Conservation (phyloP, 2,888 invertebrate species). For the Erannis defoliaria region DNA sequence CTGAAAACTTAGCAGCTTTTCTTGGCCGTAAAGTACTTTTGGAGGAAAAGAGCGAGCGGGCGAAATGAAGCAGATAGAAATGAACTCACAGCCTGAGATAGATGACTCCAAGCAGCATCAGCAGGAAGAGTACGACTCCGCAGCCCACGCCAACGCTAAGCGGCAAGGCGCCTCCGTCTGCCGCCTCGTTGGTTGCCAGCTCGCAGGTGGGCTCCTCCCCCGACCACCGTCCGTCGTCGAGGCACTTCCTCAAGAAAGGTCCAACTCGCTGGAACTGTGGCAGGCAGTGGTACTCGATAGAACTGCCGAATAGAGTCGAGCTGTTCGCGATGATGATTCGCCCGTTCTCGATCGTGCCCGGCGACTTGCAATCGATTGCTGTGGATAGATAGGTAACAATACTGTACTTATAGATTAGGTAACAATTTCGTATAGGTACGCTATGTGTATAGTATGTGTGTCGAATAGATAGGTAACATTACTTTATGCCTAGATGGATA, state of each 20-base stretch:
- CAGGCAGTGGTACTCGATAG: slow-evolving; percentile 95
- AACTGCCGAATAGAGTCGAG: slow-evolving; percentile 93
- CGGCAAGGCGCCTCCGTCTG: slow-evolving; percentile 90
- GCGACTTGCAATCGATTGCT: slow-evolving; percentile 95
- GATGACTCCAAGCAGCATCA: slow-evolving; percentile 92
- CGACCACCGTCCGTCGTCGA: slow-evolving; percentile 94
- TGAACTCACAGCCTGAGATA: slow-evolving; percentile 92
- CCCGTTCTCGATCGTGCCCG: slow-evolving; percentile 93
- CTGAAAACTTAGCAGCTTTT: too few relatives aligned
- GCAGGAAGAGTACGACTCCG: slow-evolving; percentile 92
- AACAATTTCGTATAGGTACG: too few relatives aligned
- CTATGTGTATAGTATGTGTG: too few relatives aligned
- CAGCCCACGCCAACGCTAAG: slow-evolving; percentile 94
- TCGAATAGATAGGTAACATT: too few relatives aligned
- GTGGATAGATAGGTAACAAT: slow-evolving; percentile 46
- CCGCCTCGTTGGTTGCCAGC: slow-evolving; percentile 89
- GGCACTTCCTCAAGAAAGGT: slow-evolving; percentile 93
- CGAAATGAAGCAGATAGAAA: neutral
- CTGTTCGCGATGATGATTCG: slow-evolving; percentile 94
- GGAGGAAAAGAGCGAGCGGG: too few relatives aligned
- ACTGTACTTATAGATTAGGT: too few relatives aligned
- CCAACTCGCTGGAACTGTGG: slow-evolving; percentile 94
- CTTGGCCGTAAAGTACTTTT: too few relatives aligned
- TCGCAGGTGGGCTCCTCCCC: slow-evolving; percentile 95
- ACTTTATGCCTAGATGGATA: too few relatives aligned